A percentile compares a stretch with the other conserved stretches of the same genome.
Conservation (phyloP, 1,140 invertebrate genomes). For the Magallana ariakensis region DNA sequence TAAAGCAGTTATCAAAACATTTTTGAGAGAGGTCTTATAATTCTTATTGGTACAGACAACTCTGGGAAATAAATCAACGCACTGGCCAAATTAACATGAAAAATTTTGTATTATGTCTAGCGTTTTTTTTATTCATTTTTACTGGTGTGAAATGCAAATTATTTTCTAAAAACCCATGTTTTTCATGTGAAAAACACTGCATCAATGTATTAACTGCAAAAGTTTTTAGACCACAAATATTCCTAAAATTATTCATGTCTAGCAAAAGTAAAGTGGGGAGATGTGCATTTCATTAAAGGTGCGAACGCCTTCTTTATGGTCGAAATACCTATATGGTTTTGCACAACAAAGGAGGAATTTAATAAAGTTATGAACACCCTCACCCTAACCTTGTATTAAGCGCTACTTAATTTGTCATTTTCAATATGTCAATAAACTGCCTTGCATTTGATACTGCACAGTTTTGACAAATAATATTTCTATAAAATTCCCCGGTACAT, state of each 20-base stretch:
- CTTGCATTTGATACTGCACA: background rate
- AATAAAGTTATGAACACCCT: constrained; percentile 3
- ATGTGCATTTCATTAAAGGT: background rate
- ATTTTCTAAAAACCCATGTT: background rate
- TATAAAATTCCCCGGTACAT: background rate
- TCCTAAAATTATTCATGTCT: background rate
- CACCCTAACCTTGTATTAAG: background rate
- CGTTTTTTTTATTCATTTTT: too few species aligned
- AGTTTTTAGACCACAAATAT: constrained; percentile 12
- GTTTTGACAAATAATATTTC: background rate
- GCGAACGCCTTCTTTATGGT: background rate
- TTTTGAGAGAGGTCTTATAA: too few species aligned
- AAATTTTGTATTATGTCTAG: too few species aligned
- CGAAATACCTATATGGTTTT: background rate
- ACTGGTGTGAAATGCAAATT: too few species aligned
- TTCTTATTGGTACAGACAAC: too few species aligned
- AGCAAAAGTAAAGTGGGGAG: background rate
- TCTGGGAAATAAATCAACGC: too few species aligned
- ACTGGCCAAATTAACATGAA: too few species aligned
- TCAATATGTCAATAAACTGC: constrained; percentile 18
- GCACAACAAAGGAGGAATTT: constrained; percentile 20
- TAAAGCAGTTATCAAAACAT: too few species aligned
- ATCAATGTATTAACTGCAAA: background rate
- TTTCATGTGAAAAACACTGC: background rate
- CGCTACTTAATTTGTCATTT: constrained; percentile 16